Evolutionary conservation across 2,797 vertebrate species (phyloP), one percentile per base, ranked within the genome.

Genomic region (Syngnathus rostellatus): DNA sequence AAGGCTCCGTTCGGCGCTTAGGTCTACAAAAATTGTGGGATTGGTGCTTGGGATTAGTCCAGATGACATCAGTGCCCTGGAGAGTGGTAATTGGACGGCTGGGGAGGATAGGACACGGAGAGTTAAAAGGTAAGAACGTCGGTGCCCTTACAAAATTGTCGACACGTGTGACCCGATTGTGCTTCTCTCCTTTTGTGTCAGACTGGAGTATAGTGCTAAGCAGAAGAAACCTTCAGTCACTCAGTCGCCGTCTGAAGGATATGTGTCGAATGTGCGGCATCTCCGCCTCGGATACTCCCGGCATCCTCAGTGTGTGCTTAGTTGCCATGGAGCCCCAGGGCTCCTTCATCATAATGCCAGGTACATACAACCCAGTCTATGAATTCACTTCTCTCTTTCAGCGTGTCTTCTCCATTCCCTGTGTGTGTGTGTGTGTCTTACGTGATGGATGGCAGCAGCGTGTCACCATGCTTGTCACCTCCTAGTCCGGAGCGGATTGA

Each of bases 241-340:
- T 98, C 53, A 95, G 95, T 79, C 94, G 96, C 73, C 94, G 94
- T 54, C 90, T 99, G 68, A 98, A 98, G 85, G 97, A 99, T 82
- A 98, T 95, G 91, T 99, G 97, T 89, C 90, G 94, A 75, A 98
- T 99, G 95, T 99, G 97, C 46, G 95, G 96, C n/a, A 98, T 99
- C 89, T 98, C 96, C 3, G 92, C 94, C 61, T 93, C 97, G 1
- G 96, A 99, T 85, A 99, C 94, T 80, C 97, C 97, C 83, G 96
- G 95, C 91, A 98, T 99, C 79, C 94, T 99, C 80, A 98, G 96
- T 50, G 95, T 96, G 81, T 99, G 97, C 81, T 85, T 99, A 81
- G 96, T 99, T 77, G 97, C 97, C 80, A 95, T 99, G 92, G 97
- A 99, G 85, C 95, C 97, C 38, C 97, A 98, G 86, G 96, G 95